These are phyloP conservation scores for Catharus fuscescens DNA, from an alignment of 2,113 vertebrate species.

Conservation along the genomic window DNA sequence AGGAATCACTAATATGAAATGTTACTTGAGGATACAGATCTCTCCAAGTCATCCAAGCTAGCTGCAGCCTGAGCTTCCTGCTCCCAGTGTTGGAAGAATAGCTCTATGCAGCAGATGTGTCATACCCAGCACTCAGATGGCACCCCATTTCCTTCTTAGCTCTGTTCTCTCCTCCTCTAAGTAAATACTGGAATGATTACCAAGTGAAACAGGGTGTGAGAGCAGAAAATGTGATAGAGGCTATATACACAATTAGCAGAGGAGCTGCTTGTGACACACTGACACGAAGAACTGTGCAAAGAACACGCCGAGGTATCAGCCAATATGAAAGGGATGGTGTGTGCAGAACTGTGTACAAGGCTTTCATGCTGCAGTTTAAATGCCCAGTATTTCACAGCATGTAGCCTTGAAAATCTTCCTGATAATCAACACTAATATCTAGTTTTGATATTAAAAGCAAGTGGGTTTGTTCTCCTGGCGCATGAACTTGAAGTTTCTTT, in stretches of 20 bases:
- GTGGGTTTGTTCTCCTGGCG: not conserved
- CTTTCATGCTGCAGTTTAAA: not conserved
- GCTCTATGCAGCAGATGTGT: conserved; percentile 22
- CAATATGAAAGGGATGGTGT: not conserved
- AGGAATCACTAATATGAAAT: conserved; percentile 23
- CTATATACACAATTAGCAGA: conserved; percentile 11
- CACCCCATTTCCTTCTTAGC: not conserved
- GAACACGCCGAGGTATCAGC: not conserved
- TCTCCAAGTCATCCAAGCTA: conserved; percentile 18
- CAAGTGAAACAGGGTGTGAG: conserved; percentile 25
- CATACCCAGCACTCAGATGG: conserved; percentile 26
- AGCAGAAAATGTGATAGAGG: conserved; percentile 11
- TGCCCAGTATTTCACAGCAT: not conserved
- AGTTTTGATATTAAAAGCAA: not conserved
- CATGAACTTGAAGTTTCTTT: conserved; percentile 21
- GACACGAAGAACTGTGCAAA: not conserved
- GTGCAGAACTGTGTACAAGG: accelerated
- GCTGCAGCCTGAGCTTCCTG: conserved; percentile 25
- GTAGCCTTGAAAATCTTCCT: not conserved
- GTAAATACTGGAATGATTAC: conserved; percentile 51
- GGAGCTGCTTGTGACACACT: not conserved
- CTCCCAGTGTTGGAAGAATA: not conserved
- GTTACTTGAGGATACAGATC: conserved; percentile 28
- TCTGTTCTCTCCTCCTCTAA: conserved; percentile 38
- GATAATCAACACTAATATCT: not conserved